phyloP scores from a whole-genome alignment of 2,113 vertebrate genomes.

The Coptodon rendalli region DNA sequence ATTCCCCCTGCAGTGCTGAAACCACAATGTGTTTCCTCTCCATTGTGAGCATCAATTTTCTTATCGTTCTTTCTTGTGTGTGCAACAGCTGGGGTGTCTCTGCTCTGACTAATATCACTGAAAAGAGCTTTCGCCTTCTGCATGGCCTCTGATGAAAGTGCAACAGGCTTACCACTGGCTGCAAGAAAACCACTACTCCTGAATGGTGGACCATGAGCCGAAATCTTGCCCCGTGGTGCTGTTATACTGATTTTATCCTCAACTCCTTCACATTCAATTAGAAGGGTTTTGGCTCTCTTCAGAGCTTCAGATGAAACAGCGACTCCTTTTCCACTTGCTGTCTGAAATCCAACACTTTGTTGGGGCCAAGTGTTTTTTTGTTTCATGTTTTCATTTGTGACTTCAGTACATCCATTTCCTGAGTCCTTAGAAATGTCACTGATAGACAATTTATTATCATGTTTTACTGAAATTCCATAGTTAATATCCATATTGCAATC shows the following conservation, averaged over 20 bases:
- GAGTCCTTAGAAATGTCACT: background rate
- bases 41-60: constrained; percentile 18
- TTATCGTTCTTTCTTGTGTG: background rate
- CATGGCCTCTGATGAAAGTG: constrained; percentile 64
- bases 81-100: background rate
- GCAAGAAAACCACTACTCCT: constrained; percentile 72
- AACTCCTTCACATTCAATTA: constrained; percentile 59
- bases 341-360: constrained; percentile 73
- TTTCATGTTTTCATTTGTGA: background rate
- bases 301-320: constrained; percentile 71
- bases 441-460: background rate
- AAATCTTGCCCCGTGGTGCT: background rate
- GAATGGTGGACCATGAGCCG: background rate
- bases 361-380: background rate
- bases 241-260: background rate
- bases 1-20: constrained; percentile 78
- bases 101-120: constrained; percentile 52
- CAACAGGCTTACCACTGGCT: constrained; percentile 73
- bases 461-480: background rate
- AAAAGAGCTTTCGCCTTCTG: constrained; percentile 61
- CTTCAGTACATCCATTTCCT: background rate
- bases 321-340: constrained; percentile 75
- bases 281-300: constrained; percentile 65
- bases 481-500: background rate
- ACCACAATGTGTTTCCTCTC: constrained; percentile 33